phyloP scores from a whole-genome alignment of 2,797 vertebrate genomes.

The Oophaga sylvatica region DNA sequence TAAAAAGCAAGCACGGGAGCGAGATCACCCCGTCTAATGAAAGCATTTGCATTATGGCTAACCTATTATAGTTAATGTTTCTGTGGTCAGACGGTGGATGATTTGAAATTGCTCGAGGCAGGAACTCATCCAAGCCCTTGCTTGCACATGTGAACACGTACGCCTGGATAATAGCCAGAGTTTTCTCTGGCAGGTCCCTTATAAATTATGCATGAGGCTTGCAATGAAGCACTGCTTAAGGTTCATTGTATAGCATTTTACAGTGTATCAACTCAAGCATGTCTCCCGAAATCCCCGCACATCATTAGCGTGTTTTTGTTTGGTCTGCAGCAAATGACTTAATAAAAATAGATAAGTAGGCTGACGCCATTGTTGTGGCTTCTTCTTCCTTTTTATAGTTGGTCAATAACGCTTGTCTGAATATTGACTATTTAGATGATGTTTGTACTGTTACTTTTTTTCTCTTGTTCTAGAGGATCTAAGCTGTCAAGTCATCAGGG shows the following conservation, averaged over 20 bases:
- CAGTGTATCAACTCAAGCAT: constrained; percentile 23
- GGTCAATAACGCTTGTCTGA: neutral
- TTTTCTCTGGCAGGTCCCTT: constrained; percentile 47
- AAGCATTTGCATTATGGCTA: constrained; percentile 40
- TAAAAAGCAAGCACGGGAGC: constrained; percentile 21
- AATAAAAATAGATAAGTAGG: constrained; percentile 50
- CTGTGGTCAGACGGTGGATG: constrained; percentile 53
- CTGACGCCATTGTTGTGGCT: neutral
- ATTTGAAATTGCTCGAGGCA: constrained; percentile 56
- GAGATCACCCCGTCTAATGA: constrained; percentile 37
- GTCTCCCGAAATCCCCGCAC: constrained; percentile 47
- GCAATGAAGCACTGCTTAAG: constrained; percentile 37
- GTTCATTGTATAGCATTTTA: constrained; percentile 46
- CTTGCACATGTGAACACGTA: constrained; percentile 16
- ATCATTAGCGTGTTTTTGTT: constrained; percentile 47
- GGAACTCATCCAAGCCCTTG: constrained; percentile 54
- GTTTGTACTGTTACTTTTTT: neutral
- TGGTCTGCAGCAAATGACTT: constrained; percentile 40
- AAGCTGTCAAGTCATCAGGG: neutral
- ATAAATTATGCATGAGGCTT: constrained; percentile 45
- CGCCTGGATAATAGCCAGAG: constrained; percentile 39
- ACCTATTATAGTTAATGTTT: constrained; percentile 45
- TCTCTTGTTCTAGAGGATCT: neutral
- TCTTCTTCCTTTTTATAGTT: constrained; percentile 13
- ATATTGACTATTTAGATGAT: neutral